Evolutionary conservation across 2,797 vertebrate species (phyloP).

Genomic region (Vireo griseus): DNA sequence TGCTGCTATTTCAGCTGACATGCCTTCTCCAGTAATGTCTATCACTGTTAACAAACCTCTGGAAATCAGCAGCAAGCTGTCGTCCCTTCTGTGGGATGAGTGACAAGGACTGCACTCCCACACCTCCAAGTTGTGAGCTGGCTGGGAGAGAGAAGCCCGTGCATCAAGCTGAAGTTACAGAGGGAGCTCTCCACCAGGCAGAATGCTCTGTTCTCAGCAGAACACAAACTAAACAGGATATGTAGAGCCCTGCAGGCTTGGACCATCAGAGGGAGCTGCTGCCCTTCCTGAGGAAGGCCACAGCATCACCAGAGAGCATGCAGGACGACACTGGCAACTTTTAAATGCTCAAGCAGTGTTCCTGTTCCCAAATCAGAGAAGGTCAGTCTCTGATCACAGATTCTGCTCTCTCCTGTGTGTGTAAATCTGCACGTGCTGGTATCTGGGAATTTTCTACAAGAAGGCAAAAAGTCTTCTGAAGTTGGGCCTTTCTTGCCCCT

Average conservation of each 20-base stretch:
- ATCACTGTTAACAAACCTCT: background rate
- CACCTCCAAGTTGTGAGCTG: background rate
- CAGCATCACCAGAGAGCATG: background rate
- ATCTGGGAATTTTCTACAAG: background rate
- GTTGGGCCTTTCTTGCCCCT: background rate
- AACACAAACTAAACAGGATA: background rate
- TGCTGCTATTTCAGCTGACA: background rate
- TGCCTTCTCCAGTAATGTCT: background rate
- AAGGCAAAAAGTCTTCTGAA: background rate
- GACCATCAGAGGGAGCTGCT: conserved; percentile 70
- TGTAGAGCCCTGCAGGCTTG: background rate
- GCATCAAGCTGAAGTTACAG: background rate
- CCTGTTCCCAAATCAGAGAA: background rate
- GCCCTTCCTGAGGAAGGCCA: conserved; percentile 16
- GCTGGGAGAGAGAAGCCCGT: background rate
- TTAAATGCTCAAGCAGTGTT: background rate
- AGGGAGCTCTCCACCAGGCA: background rate
- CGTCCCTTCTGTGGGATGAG: background rate
- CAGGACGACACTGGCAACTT: background rate
- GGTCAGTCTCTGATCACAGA: background rate
- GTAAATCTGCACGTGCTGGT: background rate
- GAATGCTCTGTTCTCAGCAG: background rate
- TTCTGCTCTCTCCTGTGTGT: background rate
- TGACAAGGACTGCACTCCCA: background rate
- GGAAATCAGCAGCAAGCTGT: background rate